phyloP scores from a whole-genome alignment of 92 coral and sea anemone genomes.

The Zoanthus solanderi region DNA sequence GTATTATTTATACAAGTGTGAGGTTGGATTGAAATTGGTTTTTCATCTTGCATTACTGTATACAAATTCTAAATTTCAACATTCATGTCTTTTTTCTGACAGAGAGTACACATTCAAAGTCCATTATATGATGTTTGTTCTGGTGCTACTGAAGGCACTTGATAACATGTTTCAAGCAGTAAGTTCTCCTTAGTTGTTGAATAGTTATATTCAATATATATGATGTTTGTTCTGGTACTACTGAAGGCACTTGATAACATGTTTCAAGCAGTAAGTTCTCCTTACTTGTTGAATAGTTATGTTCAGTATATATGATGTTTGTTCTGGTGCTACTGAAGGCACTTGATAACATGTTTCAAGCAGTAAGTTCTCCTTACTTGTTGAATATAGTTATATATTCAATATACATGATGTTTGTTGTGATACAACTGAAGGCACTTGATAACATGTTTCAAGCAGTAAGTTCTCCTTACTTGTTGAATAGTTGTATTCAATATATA shows the following conservation, averaged over 20 bases:
- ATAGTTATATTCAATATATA: constrained; percentile 37
- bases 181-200: constrained; percentile 44
- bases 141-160: constrained; percentile 86
- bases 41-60: background rate
- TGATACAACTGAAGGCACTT: constrained; percentile 86
- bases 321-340: constrained; percentile 85
- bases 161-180: constrained; percentile 93
- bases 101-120: constrained; percentile 95
- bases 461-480: constrained; percentile 44
- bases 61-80: background rate
- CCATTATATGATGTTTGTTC: constrained; percentile 96
- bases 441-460: constrained; percentile 93
- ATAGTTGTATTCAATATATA: constrained; percentile 33
- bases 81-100: background rate
- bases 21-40: no score
- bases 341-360: constrained; percentile 87
- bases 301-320: constrained; percentile 84
- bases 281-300: no score
- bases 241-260: constrained; percentile 88
- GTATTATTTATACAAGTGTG: no score
- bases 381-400: no score
- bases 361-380: constrained; percentile 71
- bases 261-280: constrained; percentile 89
- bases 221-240: constrained; percentile 92
- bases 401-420: constrained; percentile 88